phyloP scores from a whole-genome alignment of 2,888 invertebrate species.

The Bellardia bayeri region DNA sequence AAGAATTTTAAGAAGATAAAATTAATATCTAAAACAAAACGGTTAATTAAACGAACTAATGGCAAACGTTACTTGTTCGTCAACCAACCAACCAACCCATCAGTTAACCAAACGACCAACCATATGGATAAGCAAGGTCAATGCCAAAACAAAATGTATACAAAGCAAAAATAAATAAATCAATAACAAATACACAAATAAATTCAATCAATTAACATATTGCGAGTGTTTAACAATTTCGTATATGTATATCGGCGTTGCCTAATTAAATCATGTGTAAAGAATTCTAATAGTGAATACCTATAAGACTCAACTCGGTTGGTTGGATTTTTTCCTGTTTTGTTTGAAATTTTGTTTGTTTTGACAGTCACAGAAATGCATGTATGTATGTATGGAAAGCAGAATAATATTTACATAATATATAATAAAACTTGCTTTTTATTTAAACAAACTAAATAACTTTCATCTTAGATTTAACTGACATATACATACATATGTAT shows the following conservation, averaged over 20 bases:
- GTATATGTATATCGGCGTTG: not conserved
- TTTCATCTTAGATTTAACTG: too few relatives aligned
- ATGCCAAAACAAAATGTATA: conserved; percentile 21
- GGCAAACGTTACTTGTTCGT: conserved; percentile 29
- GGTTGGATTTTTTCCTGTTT: too few relatives aligned
- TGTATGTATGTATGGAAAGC: not conserved
- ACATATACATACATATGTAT: too few relatives aligned
- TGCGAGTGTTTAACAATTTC: conserved; percentile 25
- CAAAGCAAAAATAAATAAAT: conserved; percentile 13
- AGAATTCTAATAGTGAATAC: conserved; percentile 5
- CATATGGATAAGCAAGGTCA: conserved; percentile 65
- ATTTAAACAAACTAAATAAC: not conserved
- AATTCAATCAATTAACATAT: conserved; percentile 53
- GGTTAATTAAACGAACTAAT: conserved; percentile 24
- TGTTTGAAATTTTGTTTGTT: too few relatives aligned
- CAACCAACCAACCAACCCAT: not conserved
- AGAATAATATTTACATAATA: not conserved
- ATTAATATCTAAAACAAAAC: conserved; percentile 46
- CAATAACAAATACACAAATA: not conserved
- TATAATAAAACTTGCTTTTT: not conserved
- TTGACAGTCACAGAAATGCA: too few relatives aligned
- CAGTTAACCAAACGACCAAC: not conserved
- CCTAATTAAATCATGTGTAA: conserved; percentile 1
- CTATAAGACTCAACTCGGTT: not conserved
- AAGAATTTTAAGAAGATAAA: conserved; percentile 22